Conservation (phyloP, 1,140 invertebrate species). For the Achatina immaculata region DNA sequence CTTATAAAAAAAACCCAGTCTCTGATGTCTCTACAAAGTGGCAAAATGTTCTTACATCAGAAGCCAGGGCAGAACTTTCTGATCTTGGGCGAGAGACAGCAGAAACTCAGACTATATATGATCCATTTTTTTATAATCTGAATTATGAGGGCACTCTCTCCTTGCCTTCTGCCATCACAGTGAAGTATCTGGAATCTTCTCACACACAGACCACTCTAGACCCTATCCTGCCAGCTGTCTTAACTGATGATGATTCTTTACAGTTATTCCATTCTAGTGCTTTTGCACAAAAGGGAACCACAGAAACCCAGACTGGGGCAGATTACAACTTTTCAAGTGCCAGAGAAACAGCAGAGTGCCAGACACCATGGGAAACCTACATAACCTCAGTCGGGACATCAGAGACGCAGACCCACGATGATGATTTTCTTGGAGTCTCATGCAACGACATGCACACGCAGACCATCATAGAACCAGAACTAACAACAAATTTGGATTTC, state of each 20-base stretch:
- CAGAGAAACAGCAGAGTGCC: conserved; percentile 23
- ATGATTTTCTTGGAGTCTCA: not conserved
- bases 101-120: conserved; percentile 25
- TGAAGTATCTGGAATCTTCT: conserved; percentile 7
- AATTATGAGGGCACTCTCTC: not conserved
- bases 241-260: not conserved
- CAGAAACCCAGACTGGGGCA: conserved; percentile 12
- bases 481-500: not conserved
- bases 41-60: not conserved
- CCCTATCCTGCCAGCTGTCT: not conserved
- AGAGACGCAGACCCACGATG: conserved; percentile 14
- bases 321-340: not conserved
- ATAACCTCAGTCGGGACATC: not conserved
- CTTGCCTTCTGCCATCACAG: not conserved
- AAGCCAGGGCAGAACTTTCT: not conserved
- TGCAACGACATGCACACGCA: not conserved
- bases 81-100: conserved; percentile 3
- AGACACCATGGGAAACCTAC: conserved; percentile 23
- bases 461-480: not conserved
- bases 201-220: conserved; percentile 15
- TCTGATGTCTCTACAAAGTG: not conserved
- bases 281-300: not conserved
- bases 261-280: not conserved
- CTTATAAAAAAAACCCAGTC: not conserved
- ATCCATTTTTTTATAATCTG: conserved; percentile 17